Evolutionary conservation across 2,888 invertebrate species (phyloP).

Genomic region (Troides aeacus): DNA sequence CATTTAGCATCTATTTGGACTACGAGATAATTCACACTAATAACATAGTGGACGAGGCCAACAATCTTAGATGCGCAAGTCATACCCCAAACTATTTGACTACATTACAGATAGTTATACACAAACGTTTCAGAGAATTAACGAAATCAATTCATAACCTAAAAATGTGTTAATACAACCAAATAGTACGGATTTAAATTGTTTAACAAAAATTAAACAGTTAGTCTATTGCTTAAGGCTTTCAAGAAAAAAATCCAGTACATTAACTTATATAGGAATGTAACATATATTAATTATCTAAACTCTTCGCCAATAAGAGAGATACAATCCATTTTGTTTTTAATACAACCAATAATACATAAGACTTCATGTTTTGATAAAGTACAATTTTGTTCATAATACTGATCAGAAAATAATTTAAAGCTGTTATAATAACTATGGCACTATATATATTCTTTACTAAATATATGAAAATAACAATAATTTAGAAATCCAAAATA

Average conservation of each 20-base stretch:
- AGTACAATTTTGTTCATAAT: slow-evolving; percentile 23
- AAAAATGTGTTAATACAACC: too few relatives aligned
- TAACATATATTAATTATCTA: background rate
- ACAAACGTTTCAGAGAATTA: too few relatives aligned
- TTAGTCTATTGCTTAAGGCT: background rate
- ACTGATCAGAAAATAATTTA: slow-evolving; percentile 16
- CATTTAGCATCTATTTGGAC: too few relatives aligned
- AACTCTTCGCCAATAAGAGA: background rate
- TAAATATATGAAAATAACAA: background rate
- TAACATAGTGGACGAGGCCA: too few relatives aligned
- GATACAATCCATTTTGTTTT: background rate
- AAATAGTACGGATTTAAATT: background rate
- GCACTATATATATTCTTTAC: slow-evolving; percentile 5
- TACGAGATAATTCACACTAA: too few relatives aligned
- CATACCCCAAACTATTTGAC: too few relatives aligned
- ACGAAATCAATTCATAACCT: too few relatives aligned
- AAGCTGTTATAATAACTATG: slow-evolving; percentile 19
- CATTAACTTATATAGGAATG: background rate
- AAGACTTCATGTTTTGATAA: slow-evolving; percentile 11
- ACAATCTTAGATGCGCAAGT: too few relatives aligned
- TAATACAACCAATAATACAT: slow-evolving; percentile 15
- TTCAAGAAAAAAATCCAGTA: background rate
- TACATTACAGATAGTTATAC: too few relatives aligned
- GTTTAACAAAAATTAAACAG: background rate
- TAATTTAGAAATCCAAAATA: too few relatives aligned